phyloP scores from a whole-genome alignment of 2,113 vertebrate species.

The Petaurus breviceps region DNA sequence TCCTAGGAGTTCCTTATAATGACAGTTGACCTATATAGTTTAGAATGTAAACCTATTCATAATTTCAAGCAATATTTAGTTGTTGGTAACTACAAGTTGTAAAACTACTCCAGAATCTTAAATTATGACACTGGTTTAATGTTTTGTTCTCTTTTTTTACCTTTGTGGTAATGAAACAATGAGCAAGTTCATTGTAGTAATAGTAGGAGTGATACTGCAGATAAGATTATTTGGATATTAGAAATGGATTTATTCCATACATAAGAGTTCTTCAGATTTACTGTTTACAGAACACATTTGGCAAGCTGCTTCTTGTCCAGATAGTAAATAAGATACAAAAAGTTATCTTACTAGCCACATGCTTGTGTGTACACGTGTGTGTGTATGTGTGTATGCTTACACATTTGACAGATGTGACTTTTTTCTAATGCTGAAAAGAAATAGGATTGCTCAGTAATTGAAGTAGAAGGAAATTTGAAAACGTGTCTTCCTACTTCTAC shows the following conservation, averaged over 20 bases:
- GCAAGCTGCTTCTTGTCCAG: conserved; percentile 5
- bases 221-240: conserved; percentile 14
- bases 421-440: too few species aligned
- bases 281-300: conserved; percentile 14
- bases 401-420: too few species aligned
- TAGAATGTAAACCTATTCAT: not conserved
- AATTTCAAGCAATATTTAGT: not conserved
- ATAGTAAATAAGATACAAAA: conserved; percentile 14
- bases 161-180: not conserved
- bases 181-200: conserved; percentile 7
- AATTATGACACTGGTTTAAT: conserved; percentile 3
- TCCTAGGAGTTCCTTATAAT: conserved; percentile 26
- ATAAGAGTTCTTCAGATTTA: conserved; percentile 24
- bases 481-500: too few species aligned
- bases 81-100: not conserved
- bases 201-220: not conserved
- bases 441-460: too few species aligned
- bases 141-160: not conserved
- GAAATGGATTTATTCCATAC: conserved; percentile 37
- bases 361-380: not conserved
- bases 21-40: not conserved
- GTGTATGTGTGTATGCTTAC: not conserved
- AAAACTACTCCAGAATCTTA: conserved; percentile 11
- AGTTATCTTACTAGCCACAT: not conserved
- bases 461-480: too few species aligned